Evolutionary conservation across 2,113 vertebrate genomes (phyloP).

Genomic region (Myrmecobius fasciatus): DNA sequence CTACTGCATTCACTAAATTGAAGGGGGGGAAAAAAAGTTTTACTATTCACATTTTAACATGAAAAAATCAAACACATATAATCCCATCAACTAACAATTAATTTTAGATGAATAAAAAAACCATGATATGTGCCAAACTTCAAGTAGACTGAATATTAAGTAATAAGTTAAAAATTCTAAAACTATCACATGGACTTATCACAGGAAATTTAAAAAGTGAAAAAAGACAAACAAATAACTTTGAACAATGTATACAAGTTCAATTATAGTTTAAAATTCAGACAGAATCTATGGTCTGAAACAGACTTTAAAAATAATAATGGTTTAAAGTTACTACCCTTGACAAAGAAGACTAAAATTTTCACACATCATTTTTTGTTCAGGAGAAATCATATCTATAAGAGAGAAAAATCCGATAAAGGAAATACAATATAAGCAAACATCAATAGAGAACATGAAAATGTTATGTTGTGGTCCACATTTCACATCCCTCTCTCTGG

Average conservation of each 20-base stretch:
- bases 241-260: neutral
- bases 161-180: neutral
- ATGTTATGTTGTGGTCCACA: no score
- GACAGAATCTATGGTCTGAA: neutral
- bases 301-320: constrained; percentile 13
- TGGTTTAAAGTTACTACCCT: neutral
- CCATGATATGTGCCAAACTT: neutral
- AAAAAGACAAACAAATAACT: constrained; percentile 21
- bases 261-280: constrained; percentile 8
- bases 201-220: constrained; percentile 4
- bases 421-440: no score
- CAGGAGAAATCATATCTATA: no score
- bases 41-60: constrained; percentile 69
- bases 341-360: neutral
- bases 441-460: no score
- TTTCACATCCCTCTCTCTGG: no score
- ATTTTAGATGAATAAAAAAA: constrained; percentile 38
- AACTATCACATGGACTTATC: neutral
- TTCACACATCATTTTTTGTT: no score
- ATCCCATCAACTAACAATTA: constrained; percentile 31
- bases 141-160: neutral
- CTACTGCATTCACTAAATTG: constrained; percentile 92
- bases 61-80: constrained; percentile 56
- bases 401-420: no score
- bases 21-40: constrained; percentile 61